Conservation (phyloP, 2,797 vertebrate species). For the Gastrophryne carolinensis region DNA sequence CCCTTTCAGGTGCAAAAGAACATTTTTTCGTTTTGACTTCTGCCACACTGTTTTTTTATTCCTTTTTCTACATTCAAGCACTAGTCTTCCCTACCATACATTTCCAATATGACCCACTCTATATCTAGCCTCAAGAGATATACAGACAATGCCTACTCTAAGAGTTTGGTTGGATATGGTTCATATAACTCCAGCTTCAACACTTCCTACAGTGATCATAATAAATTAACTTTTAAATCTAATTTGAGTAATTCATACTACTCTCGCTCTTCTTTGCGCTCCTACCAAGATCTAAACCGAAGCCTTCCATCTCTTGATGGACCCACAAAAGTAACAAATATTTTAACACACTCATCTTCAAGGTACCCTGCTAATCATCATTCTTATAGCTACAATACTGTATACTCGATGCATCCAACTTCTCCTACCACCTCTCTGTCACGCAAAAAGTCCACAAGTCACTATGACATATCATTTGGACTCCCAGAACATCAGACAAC, state of each 20-base stretch:
- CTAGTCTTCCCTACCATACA: background rate
- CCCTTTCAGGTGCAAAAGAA: too few species aligned
- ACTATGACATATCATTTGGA: conserved; percentile 87
- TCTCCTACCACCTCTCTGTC: conserved; percentile 63
- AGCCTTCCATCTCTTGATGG: conserved; percentile 78
- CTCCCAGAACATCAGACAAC: conserved; percentile 78
- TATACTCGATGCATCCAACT: conserved; percentile 73
- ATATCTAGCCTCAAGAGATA: conserved; percentile 89
- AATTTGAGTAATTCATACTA: conserved; percentile 75
- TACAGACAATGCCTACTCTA: conserved; percentile 80
- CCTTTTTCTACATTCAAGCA: conserved; percentile 4
- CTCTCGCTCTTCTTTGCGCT: conserved; percentile 61
- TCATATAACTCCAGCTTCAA: conserved; percentile 78
- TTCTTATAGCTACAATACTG: conserved; percentile 62
- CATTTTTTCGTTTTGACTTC: too few species aligned
- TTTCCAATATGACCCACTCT: conserved; percentile 86
- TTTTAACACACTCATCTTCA: conserved; percentile 72
- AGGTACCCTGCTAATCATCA: conserved; percentile 77
- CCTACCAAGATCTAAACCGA: conserved; percentile 75
- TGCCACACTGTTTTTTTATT: too few species aligned
- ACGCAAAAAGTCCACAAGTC: conserved; percentile 86
- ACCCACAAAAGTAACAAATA: conserved; percentile 76
- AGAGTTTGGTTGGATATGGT: conserved; percentile 82
- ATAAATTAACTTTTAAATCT: conserved; percentile 77
- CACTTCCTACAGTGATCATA: conserved; percentile 72